Percentiles rank a stretch among this genome's conserved stretches.
Conservation (phyloP, 1,140 invertebrate genomes). For the Kradibia gibbosae region DNA sequence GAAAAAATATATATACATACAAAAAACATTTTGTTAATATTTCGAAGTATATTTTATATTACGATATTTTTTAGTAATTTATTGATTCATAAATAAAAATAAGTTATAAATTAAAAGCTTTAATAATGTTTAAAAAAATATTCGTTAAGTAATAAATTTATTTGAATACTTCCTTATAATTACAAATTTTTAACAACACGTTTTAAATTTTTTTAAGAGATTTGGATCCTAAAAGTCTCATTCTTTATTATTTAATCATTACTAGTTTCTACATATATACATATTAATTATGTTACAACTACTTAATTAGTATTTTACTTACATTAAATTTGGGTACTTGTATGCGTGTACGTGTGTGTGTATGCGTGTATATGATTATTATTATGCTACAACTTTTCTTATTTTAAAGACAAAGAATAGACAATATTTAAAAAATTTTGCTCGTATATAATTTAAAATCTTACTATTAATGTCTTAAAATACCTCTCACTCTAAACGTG, state of each 20-base stretch:
- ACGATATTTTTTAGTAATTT: too few species aligned
- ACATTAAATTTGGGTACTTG: neutral
- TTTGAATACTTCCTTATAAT: neutral
- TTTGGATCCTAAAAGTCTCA: neutral
- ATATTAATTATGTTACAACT: neutral
- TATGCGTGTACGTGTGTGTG: too few species aligned
- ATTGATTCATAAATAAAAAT: neutral
- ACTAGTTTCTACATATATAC: slow-evolving; percentile 21
- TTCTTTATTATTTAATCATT: neutral
- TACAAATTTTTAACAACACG: neutral
- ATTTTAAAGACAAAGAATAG: neutral
- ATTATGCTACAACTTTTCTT: neutral
- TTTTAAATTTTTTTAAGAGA: neutral
- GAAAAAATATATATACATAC: slow-evolving; percentile 23
- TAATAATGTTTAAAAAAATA: too few species aligned
- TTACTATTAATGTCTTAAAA: neutral
- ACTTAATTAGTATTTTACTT: neutral
- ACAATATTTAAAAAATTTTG: neutral
- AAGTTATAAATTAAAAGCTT: neutral
- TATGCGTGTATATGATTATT: neutral
- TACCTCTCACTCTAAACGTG: neutral
- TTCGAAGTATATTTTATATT: neutral
- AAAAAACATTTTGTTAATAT: neutral
- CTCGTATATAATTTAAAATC: neutral
- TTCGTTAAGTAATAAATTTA: neutral